Percentiles rank a stretch among this genome's conserved stretches.
Evolutionary conservation across 2,113 vertebrate species (phyloP).

Genomic region (Gopherus evgoodei): DNA sequence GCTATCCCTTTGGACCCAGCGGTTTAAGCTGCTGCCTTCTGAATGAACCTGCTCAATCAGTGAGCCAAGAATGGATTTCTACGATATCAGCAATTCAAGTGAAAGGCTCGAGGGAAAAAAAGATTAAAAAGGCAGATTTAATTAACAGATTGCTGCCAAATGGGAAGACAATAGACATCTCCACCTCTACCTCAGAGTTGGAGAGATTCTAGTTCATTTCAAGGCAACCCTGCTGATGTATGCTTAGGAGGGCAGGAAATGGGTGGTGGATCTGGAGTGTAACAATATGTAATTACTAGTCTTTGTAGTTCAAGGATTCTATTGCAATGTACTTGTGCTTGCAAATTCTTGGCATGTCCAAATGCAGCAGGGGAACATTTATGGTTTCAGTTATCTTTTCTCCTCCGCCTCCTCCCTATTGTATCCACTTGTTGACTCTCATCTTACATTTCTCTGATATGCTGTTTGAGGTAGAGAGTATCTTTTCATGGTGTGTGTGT

Average conservation of each 20-base stretch:
- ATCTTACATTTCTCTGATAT: neutral
- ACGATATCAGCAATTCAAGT: neutral
- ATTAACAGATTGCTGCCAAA: neutral
- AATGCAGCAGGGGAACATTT: neutral
- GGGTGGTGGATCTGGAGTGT: neutral
- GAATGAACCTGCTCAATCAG: neutral
- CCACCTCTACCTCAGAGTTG: neutral
- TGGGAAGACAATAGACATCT: neutral
- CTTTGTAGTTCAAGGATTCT: neutral
- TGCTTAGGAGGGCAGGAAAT: neutral
- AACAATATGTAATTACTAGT: neutral
- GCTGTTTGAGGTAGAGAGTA: neutral
- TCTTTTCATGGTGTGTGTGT: neutral
- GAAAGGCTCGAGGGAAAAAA: neutral
- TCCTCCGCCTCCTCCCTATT: no score
- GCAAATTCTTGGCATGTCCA: neutral
- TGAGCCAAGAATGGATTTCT: neutral
- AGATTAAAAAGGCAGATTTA: neutral
- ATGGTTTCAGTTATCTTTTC: neutral
- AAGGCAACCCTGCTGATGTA: neutral
- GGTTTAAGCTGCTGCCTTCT: neutral
- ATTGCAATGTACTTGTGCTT: neutral
- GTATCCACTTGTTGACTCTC: neutral
- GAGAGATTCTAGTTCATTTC: neutral
- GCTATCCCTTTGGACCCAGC: neutral